Conservation (phyloP, 2,113 vertebrate genomes). For the Mixornis gularis region DNA sequence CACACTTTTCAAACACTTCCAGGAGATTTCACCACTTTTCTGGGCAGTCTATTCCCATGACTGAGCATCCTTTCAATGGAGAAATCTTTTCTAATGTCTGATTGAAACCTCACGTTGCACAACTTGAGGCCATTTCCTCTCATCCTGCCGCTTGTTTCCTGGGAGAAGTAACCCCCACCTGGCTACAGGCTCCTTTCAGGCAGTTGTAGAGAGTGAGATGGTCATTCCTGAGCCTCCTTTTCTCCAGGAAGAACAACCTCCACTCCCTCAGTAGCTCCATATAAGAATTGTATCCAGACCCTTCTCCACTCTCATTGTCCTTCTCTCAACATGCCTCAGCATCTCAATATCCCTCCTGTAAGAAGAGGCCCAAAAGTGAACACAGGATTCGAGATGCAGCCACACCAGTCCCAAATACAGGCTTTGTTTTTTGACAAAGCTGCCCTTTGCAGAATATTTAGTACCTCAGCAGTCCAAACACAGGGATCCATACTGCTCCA, state of each 20-base stretch:
- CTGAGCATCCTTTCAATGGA: background rate
- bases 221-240: background rate
- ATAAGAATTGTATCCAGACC: background rate
- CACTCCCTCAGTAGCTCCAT: background rate
- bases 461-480: background rate
- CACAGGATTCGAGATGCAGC: background rate
- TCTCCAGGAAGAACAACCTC: background rate
- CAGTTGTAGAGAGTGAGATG: background rate
- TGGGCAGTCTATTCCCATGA: background rate
- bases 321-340: background rate
- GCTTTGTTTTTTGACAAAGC: background rate
- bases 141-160: background rate
- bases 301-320: background rate
- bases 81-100: background rate
- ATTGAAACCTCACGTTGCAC: background rate
- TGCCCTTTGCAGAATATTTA: background rate
- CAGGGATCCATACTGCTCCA: background rate
- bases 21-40: background rate
- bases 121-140: background rate
- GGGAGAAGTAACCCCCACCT: background rate
- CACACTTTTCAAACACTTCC: background rate
- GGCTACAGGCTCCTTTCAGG: background rate
- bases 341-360: background rate
- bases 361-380: rapidly evolving
- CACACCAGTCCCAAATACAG: background rate